Conservation (phyloP, 1,140 invertebrate species). For the Lordiphosa collinella region DNA sequence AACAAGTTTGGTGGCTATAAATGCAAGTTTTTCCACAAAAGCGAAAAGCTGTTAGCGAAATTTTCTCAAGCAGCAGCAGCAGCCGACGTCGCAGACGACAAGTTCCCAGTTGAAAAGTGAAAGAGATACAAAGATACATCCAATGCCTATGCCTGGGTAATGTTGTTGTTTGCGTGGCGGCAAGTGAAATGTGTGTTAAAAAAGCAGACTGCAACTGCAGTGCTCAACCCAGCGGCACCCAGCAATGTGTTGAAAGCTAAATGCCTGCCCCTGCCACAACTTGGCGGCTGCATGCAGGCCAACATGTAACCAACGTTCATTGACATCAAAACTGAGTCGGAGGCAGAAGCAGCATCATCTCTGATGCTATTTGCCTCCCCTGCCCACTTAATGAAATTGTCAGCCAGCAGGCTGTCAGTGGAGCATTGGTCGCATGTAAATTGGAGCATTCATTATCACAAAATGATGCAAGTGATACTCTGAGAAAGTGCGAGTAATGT, state of each 20-base stretch:
- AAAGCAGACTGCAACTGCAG: conserved; percentile 14
- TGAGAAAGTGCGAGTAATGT: conserved; percentile 22
- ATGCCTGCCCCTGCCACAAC: conserved; percentile 16
- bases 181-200: conserved; percentile 49
- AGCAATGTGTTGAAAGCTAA: conserved; percentile 43
- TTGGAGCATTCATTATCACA: conserved; percentile 32
- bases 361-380: neutral
- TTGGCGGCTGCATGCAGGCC: conserved; percentile 1
- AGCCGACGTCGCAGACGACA: neutral
- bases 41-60: conserved; percentile 29
- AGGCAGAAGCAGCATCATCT: neutral
- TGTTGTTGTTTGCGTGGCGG: conserved; percentile 16
- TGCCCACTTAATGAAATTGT: no score
- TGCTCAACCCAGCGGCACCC: neutral
- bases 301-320: no score
- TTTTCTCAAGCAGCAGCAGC: conserved; percentile 27
- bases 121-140: no score
- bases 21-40: neutral
- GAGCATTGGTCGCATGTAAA: conserved; percentile 36
- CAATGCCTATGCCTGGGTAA: no score
- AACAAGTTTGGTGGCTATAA: neutral
- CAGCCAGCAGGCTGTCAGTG: conserved; percentile 5
- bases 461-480: conserved; percentile 30
- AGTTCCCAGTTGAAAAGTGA: no score
- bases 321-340: neutral